Base-by-base conservation (phyloP, 2,113 vertebrate genomes). In the Psettodes erumei region DNA sequence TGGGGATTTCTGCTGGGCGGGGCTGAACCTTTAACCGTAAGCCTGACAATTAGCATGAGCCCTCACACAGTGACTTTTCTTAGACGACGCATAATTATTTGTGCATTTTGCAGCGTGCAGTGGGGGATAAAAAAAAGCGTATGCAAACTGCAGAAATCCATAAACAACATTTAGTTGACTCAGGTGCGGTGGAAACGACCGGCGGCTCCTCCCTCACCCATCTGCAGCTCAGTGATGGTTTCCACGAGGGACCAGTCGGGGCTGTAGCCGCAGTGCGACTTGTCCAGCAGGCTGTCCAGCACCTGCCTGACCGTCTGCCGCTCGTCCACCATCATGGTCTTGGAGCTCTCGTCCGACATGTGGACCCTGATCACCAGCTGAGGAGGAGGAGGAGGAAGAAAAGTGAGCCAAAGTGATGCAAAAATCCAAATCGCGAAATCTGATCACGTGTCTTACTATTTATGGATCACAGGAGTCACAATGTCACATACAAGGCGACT, bases 311-410 rank as follows among this genome's bases (percentile, higher is more conserved):
- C 98, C 0, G 96, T 96, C 88, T 99, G 97, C 64, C 98, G 93
- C 94, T 99, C 97, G 28, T 99, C 97, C 86, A 99, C 98, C 98
- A 99, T 99, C 98, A 99, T 98, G 27, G 98, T 99, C 93, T 99
- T 99, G 71, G 97, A 99, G 91, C 98, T 99, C 89, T 99, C 97
- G 50, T 99, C 97, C 6, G 98, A 98, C 97, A 99, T 98, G 89
- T 99, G 98, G 60, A 99, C 96, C 87, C 98, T 91, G 87, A 99
- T 98, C 81, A 99, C 98, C 93, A 99, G 90, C 98, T 99, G 82
- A 73, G 48, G 13, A 86, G 55, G 78, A 76, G 71, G 10, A 69
- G 69, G 6, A 74, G 8, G 10, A 38, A 27, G 16, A 38, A 4
- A 27, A n/a, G 13, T 21, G 4, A 58, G 16, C 21, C 38, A 68